Percentiles rank a stretch among this genome's conserved stretches.
phyloP scores from a whole-genome alignment of 2,797 vertebrate genomes.

The Mus caroli region DNA sequence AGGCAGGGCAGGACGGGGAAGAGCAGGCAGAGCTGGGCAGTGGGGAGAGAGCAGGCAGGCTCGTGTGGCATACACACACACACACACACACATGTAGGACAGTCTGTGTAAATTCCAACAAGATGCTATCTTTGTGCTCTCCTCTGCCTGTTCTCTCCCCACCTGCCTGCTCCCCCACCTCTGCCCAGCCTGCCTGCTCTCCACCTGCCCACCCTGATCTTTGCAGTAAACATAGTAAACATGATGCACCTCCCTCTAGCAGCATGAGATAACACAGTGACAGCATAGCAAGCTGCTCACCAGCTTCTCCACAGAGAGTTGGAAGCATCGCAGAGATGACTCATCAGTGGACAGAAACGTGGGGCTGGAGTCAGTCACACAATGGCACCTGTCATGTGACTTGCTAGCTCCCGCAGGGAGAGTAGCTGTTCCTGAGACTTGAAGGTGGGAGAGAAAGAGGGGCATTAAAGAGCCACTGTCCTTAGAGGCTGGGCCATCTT shows the following conservation, averaged over 20 bases:
- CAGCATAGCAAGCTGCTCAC: not conserved
- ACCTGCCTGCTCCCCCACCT: no score
- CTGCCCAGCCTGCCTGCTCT: not conserved
- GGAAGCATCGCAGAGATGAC: not conserved
- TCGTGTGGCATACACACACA: not conserved
- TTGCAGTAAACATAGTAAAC: not conserved
- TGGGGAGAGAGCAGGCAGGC: no score
- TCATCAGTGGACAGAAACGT: not conserved
- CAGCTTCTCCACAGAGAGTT: not conserved
- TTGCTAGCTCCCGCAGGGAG: not conserved
- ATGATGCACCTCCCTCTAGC: not conserved
- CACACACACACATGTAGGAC: not conserved
- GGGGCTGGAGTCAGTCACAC: not conserved
- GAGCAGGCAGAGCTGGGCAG: no score
- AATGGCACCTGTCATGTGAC: not conserved
- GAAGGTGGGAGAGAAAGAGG: not conserved
- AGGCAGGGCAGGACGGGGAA: no score
- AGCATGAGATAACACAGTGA: not conserved
- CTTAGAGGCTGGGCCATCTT: not conserved
- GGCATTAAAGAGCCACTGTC: not conserved
- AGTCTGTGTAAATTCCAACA: fast-evolving
- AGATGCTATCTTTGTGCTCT: fast-evolving
- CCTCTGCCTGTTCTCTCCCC: not conserved
- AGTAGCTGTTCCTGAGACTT: not conserved
- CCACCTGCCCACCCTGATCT: not conserved